phyloP scores from a whole-genome alignment of 2,888 invertebrate species.

The Dolomedes plantarius region DNA sequence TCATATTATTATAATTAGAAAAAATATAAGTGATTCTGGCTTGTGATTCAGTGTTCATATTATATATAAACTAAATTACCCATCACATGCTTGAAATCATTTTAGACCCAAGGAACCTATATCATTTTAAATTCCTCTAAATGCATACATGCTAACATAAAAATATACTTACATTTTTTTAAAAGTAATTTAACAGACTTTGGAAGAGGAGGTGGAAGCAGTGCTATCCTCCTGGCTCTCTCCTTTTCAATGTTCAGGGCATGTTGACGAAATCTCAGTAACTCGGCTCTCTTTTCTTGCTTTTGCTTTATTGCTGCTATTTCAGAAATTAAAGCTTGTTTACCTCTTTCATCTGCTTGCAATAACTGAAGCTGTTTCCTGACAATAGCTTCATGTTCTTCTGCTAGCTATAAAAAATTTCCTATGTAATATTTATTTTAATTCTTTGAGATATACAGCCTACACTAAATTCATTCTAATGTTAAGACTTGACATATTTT shows the following conservation, averaged over 20 bases:
- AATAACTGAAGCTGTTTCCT: constrained; percentile 44
- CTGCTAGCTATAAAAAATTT: constrained; percentile 8
- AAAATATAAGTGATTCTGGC: too few species aligned
- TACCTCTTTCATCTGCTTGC: constrained; percentile 61
- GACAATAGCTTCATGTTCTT: constrained; percentile 30
- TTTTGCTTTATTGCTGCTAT: constrained; percentile 35
- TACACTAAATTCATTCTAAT: too few species aligned
- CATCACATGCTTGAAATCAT: too few species aligned
- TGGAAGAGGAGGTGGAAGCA: constrained; percentile 45
- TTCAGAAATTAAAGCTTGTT: constrained; percentile 39
- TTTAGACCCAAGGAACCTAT: too few species aligned
- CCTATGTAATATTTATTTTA: too few species aligned
- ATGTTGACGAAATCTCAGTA: constrained; percentile 18
- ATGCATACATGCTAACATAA: too few species aligned
- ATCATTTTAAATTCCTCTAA: too few species aligned
- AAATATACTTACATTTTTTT: constrained; percentile 24
- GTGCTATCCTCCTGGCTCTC: constrained; percentile 36
- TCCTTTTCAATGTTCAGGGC: constrained; percentile 46
- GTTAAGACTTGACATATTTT: too few species aligned
- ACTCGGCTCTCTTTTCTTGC: constrained; percentile 21
- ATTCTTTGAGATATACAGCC: too few species aligned
- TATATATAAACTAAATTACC: too few species aligned
- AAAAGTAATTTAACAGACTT: constrained; percentile 38
- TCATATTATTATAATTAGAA: too few species aligned
- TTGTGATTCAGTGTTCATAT: too few species aligned